Conservation (phyloP, 2,797 vertebrate species). For the Galagoides demidoff region DNA sequence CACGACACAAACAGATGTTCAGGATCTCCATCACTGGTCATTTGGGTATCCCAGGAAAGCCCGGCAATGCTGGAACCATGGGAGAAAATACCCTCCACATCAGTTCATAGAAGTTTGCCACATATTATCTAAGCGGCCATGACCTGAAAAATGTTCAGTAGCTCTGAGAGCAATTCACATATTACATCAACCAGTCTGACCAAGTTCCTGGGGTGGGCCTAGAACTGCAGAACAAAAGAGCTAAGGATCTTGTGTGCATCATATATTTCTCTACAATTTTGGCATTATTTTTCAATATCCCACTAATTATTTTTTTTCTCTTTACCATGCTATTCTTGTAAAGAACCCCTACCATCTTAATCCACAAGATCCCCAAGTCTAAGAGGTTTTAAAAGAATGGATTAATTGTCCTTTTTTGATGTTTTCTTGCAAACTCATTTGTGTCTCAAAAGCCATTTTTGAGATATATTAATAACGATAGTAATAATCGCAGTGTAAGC, state of each 20-base stretch:
- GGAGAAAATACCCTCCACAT: not conserved
- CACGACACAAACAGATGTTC: not conserved
- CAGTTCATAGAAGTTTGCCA: not conserved
- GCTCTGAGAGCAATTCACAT: not conserved
- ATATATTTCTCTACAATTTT: not conserved
- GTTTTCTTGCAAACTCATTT: no score
- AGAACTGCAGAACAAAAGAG: not conserved
- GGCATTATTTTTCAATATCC: not conserved
- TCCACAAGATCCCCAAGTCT: not conserved
- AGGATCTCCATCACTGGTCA: not conserved
- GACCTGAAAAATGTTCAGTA: not conserved
- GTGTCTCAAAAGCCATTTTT: no score
- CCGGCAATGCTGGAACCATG: not conserved
- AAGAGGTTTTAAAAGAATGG: no score
- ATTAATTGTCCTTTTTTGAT: no score
- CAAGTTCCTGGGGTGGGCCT: not conserved
- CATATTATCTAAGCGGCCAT: not conserved
- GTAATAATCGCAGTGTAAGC: not conserved
- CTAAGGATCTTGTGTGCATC: rapidly evolving
- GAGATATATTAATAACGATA: not conserved
- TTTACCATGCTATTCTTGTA: not conserved
- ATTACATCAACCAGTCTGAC: not conserved
- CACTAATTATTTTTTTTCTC: not conserved
- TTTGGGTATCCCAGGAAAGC: not conserved
- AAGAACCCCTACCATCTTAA: not conserved